phyloP scores from a whole-genome alignment of 1,140 invertebrate species.

The Atopsyche davidsoni region DNA sequence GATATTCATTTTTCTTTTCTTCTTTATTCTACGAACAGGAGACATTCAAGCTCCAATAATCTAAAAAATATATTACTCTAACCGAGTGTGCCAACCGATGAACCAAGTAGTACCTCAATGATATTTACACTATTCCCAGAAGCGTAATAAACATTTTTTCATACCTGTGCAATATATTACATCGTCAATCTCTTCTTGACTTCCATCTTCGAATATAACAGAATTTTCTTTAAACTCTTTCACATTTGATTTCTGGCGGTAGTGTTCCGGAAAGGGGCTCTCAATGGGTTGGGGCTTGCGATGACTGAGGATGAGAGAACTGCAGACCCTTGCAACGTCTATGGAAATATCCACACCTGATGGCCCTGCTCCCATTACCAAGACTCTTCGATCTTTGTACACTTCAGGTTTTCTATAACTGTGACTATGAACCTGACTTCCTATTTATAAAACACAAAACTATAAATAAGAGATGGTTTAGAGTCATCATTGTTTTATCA shows the following conservation, averaged over 20 bases:
- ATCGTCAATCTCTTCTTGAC: constrained; percentile 56
- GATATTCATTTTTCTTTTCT: too few relatives aligned
- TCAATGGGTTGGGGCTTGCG: constrained; percentile 46
- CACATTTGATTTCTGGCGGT: constrained; percentile 60
- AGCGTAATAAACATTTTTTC: too few relatives aligned
- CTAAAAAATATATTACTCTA: too few relatives aligned
- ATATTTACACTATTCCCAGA: too few relatives aligned
- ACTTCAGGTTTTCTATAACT: constrained; percentile 69
- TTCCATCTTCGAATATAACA: constrained; percentile 56
- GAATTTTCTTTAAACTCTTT: constrained; percentile 47
- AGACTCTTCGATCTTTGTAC: constrained; percentile 59
- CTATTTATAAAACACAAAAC: too few relatives aligned
- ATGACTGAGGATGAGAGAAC: constrained; percentile 61
- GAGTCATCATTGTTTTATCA: too few relatives aligned
- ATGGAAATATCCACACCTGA: constrained; percentile 80
- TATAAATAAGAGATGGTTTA: too few relatives aligned
- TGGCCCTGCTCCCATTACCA: constrained; percentile 77
- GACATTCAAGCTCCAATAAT: too few relatives aligned
- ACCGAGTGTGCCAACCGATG: too few relatives aligned
- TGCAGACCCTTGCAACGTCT: constrained; percentile 63
- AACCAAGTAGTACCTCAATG: too few relatives aligned
- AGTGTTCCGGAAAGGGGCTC: constrained; percentile 55
- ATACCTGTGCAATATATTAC: constrained; percentile 77
- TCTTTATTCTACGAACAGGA: too few relatives aligned
- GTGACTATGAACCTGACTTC: constrained; percentile 67